These are phyloP conservation scores for Patiria pectinifera DNA, from an alignment of 53 echinoderm and acorn worm species.

Conservation along the genomic window DNA sequence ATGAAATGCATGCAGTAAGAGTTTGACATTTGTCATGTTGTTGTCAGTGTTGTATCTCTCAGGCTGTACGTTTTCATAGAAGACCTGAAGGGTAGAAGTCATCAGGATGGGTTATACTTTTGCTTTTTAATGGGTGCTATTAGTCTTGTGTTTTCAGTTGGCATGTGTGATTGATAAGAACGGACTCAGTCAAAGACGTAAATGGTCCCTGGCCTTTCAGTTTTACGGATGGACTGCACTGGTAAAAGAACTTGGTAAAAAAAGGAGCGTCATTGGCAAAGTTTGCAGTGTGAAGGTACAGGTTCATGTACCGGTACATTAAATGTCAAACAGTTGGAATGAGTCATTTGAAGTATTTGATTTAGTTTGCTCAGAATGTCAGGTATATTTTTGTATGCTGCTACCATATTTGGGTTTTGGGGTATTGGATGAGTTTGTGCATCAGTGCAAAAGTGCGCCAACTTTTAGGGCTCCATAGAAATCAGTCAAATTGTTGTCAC, in stretches of 20 bases:
- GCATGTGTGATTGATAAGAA: not conserved
- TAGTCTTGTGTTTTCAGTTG: not conserved
- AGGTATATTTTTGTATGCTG: not conserved
- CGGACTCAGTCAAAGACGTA: not conserved
- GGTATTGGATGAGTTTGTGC: not conserved
- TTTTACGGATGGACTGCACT: too few species aligned
- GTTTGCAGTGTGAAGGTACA: not conserved
- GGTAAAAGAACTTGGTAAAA: too few species aligned
- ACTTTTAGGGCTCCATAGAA: too few species aligned
- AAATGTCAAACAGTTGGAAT: not conserved
- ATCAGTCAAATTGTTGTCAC: too few species aligned
- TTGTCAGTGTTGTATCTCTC: not conserved
- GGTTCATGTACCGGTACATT: not conserved
- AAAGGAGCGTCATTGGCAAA: not conserved
- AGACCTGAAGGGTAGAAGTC: not conserved
- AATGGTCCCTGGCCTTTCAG: not conserved
- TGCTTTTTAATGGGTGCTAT: constrained; percentile 7
- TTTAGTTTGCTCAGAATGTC: not conserved
- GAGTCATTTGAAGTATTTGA: not conserved
- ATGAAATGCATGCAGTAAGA: not conserved
- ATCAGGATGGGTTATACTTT: not conserved
- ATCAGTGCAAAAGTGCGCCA: too few species aligned
- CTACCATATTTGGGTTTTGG: not conserved
- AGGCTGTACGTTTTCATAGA: not conserved
- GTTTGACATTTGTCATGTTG: not conserved